Percentiles rank a stretch among this genome's conserved stretches.
Conservation (phyloP, 2,888 invertebrate genomes). For the Nebria salina region DNA sequence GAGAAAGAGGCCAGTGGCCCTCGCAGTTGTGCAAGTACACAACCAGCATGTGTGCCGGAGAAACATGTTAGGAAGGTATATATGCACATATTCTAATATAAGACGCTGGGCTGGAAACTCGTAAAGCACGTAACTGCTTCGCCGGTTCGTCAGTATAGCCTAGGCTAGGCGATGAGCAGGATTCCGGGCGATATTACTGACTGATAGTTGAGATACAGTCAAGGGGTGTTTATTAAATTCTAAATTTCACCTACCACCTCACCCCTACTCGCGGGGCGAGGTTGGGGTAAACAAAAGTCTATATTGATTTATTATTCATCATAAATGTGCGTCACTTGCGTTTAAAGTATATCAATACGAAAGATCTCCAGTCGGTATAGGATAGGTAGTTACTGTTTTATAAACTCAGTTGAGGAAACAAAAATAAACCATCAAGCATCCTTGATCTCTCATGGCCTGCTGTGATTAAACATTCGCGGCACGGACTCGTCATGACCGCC, state of each 20-base stretch:
- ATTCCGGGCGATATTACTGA: slow-evolving; percentile 41
- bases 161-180: slow-evolving; percentile 17
- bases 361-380: background rate
- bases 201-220: slow-evolving; percentile 42
- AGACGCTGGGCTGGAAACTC: slow-evolving; percentile 38
- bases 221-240: slow-evolving; percentile 45
- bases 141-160: slow-evolving; percentile 25
- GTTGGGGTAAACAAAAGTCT: too few relatives aligned
- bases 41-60: background rate
- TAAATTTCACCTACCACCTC: slow-evolving; percentile 28
- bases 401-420: background rate
- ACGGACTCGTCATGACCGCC: slow-evolving; percentile 42
- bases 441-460: slow-evolving; percentile 36
- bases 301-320: too few relatives aligned
- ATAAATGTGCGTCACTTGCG: too few relatives aligned
- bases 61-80: too few relatives aligned
- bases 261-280: background rate
- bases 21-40: background rate
- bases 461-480: slow-evolving; percentile 43
- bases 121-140: slow-evolving; percentile 44
- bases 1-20: background rate
- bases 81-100: slow-evolving; percentile 43
- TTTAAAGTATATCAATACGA: background rate
- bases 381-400: background rate
- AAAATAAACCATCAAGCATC: slow-evolving; percentile 30